These are phyloP conservation scores for Pachycephala philippinensis DNA, from an alignment of 2,113 vertebrate genomes.

Conservation along the genomic window DNA sequence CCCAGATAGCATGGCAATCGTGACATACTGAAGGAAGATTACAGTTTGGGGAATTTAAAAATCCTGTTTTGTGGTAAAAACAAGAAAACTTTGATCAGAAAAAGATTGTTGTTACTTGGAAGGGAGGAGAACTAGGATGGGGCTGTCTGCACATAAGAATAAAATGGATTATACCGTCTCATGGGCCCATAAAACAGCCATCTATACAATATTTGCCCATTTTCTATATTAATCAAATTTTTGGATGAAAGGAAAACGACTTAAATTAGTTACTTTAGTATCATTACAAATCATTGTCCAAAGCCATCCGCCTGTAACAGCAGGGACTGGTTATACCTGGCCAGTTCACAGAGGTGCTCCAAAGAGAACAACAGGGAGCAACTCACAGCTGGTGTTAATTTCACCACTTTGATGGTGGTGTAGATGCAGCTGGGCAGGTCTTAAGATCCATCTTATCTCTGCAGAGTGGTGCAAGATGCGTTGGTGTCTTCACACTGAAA, in stretches of 20 bases:
- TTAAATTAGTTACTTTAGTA: conserved; percentile 3
- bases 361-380: background rate
- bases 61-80: background rate
- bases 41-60: background rate
- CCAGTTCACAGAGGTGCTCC: background rate
- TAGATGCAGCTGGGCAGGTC: background rate
- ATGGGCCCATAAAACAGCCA: background rate
- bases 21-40: background rate
- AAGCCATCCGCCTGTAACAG: background rate
- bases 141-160: background rate
- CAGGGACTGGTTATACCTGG: background rate
- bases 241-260: background rate
- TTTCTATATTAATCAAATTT: conserved; percentile 45
- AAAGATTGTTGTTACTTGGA: background rate
- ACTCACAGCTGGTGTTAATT: background rate
- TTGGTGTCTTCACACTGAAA: background rate
- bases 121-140: background rate
- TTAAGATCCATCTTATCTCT: background rate
- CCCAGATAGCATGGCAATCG: background rate
- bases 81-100: background rate
- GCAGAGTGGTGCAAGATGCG: background rate
- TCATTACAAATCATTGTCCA: conserved; percentile 1
- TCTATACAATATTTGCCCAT: background rate
- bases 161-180: background rate
- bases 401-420: background rate